Percentiles rank a stretch among this genome's conserved stretches.
These are phyloP conservation scores for Oncorhynchus gorbuscha DNA, from an alignment of 2,113 vertebrate genomes.

Conservation along the genomic window DNA sequence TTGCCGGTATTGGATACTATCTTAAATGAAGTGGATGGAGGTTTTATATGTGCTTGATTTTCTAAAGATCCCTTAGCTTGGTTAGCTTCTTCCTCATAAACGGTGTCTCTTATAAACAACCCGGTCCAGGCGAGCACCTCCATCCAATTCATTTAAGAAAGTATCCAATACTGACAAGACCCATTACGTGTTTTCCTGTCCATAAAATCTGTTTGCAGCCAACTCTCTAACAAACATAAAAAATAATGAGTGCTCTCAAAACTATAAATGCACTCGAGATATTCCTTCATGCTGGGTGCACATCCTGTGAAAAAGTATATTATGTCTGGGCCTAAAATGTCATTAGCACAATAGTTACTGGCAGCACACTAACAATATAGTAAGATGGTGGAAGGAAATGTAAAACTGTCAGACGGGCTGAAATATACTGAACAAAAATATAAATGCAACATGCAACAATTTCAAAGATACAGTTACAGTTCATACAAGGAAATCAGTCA, in stretches of 20 bases:
- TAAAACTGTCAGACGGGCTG: slow-evolving; percentile 85
- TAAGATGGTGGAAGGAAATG: slow-evolving; percentile 82
- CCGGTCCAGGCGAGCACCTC: background rate
- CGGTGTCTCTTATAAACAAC: background rate
- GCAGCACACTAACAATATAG: slow-evolving; percentile 80
- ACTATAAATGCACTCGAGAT: slow-evolving; percentile 61
- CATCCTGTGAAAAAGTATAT: slow-evolving; percentile 78
- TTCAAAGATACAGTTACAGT: too few relatives aligned
- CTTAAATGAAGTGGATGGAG: too few relatives aligned
- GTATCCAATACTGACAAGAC: slow-evolving; percentile 44
- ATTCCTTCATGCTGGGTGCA: slow-evolving; percentile 65
- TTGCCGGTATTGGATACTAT: slow-evolving; percentile 37
- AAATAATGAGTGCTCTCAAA: slow-evolving; percentile 62
- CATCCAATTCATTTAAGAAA: too few relatives aligned
- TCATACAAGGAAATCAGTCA: too few relatives aligned
- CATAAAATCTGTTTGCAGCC: slow-evolving; percentile 54
- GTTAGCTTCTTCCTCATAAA: too few relatives aligned
- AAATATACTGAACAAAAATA: slow-evolving; percentile 55
- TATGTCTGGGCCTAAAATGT: slow-evolving; percentile 78
- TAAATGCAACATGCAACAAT: too few relatives aligned
- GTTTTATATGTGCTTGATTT: too few relatives aligned
- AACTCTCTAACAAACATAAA: slow-evolving; percentile 47
- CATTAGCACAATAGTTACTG: slow-evolving; percentile 82
- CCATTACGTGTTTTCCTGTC: slow-evolving; percentile 57
- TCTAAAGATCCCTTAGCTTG: too few relatives aligned